Conservation (phyloP, 1,140 invertebrate genomes). For the Proales similis region DNA sequence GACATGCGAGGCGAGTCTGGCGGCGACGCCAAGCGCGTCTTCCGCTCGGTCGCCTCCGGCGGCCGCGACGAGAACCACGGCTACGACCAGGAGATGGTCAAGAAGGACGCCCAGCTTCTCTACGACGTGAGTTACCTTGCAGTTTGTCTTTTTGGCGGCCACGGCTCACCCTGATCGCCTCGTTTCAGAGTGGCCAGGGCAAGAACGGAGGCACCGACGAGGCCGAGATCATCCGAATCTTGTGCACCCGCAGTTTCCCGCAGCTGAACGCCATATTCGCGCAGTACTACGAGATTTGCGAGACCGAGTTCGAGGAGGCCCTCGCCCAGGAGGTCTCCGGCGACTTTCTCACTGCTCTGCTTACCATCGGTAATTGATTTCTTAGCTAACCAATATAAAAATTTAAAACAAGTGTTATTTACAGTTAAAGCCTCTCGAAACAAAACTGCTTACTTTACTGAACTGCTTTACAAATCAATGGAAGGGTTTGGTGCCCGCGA, state of each 20-base stretch:
- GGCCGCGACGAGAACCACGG: not conserved
- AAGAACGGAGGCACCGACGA: constrained; percentile 22
- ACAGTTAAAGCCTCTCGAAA: constrained; percentile 16
- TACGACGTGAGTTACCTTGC: constrained; percentile 9
- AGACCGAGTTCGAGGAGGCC: constrained; percentile 12
- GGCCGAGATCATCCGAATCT: constrained; percentile 15
- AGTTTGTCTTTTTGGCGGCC: no score
- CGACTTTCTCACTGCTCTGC: constrained; percentile 4
- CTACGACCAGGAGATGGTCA: constrained; percentile 2
- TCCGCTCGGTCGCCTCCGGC: constrained; percentile 15
- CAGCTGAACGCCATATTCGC: constrained; percentile 23
- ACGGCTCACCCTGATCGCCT: no score
- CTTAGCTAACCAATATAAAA: no score
- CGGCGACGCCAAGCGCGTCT: not conserved
- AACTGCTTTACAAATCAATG: no score
- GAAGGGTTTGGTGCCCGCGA: no score
- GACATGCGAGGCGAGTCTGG: constrained; percentile 7
- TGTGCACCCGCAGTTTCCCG: constrained; percentile 10
- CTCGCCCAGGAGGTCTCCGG: constrained; percentile 6
- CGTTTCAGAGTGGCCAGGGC: no score
- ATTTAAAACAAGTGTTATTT: not conserved
- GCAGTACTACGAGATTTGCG: constrained; percentile 16
- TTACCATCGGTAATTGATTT: constrained; percentile 20
- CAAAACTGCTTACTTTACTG: constrained; percentile 1
- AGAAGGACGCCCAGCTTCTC: constrained; percentile 2